A percentile compares a stretch with the other conserved stretches of the same genome.
phyloP scores from a whole-genome alignment of 2,797 vertebrate species.

The Rhincodon typus region DNA sequence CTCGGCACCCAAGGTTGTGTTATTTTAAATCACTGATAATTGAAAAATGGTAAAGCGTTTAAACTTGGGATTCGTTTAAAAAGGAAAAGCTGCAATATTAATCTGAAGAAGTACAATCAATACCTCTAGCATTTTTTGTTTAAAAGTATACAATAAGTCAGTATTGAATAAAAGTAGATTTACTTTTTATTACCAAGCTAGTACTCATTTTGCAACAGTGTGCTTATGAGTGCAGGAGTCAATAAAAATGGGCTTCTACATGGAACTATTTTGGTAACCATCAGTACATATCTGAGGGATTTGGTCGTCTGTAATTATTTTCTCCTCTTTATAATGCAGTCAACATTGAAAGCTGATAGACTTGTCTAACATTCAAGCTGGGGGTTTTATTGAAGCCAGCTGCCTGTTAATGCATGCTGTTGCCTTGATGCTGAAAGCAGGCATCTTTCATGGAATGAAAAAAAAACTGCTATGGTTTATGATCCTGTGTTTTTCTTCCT shows the following conservation, averaged over 20 bases:
- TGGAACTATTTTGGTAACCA: slow-evolving; percentile 25
- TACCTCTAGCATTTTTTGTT: slow-evolving; percentile 18
- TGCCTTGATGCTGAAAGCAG: slow-evolving; percentile 22
- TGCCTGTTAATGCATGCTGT: slow-evolving; percentile 28
- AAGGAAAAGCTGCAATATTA: slow-evolving; percentile 34
- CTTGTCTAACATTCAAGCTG: slow-evolving; percentile 30
- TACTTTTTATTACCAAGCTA: slow-evolving; percentile 33
- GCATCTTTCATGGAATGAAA: slow-evolving; percentile 3
- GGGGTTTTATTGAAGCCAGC: slow-evolving; percentile 29
- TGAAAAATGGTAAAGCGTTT: slow-evolving; percentile 36
- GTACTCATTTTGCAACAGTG: neutral
- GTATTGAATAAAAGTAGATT: slow-evolving; percentile 33
- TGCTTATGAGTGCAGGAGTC: slow-evolving; percentile 21
- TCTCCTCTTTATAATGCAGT: slow-evolving; percentile 10
- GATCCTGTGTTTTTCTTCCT: neutral
- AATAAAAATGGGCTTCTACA: slow-evolving; percentile 35
- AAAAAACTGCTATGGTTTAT: neutral
- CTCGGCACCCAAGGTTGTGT: slow-evolving; percentile 26
- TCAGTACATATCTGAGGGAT: slow-evolving; percentile 33
- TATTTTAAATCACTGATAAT: slow-evolving; percentile 36
- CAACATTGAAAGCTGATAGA: slow-evolving; percentile 25
- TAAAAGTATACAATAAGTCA: neutral
- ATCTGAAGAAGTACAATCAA: slow-evolving; percentile 35
- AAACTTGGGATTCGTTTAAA: slow-evolving; percentile 35
- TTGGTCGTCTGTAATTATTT: slow-evolving; percentile 33